These are phyloP conservation scores for Chesias legatella DNA, from an alignment of 2,888 invertebrate genomes.

Conservation along the genomic window DNA sequence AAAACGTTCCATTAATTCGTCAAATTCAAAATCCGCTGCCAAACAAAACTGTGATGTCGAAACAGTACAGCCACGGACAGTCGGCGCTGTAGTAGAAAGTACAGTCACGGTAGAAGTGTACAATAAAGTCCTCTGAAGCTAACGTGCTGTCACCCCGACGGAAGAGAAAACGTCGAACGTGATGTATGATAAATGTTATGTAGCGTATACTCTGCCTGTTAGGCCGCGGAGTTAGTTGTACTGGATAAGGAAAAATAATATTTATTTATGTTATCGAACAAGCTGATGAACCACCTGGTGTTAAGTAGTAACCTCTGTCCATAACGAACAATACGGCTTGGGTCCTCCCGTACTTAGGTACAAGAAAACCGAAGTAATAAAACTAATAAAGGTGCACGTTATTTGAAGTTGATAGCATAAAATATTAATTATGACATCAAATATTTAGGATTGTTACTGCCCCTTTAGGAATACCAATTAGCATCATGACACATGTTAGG, in stretches of 20 bases:
- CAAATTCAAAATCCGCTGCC: conserved; percentile 15
- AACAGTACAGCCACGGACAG: conserved; percentile 21
- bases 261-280: too few relatives aligned
- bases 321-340: too few relatives aligned
- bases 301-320: too few relatives aligned
- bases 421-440: too few relatives aligned
- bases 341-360: too few relatives aligned
- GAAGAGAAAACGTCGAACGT: conserved; percentile 73
- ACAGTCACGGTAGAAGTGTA: conserved; percentile 30
- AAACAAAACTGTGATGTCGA: conserved; percentile 22
- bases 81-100: conserved; percentile 14
- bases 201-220: conserved; percentile 41
- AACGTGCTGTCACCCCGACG: conserved; percentile 60
- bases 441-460: too few relatives aligned
- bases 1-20: conserved; percentile 14
- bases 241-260: conserved; percentile 45
- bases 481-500: too few relatives aligned
- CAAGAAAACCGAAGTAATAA: too few relatives aligned
- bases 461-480: too few relatives aligned
- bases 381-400: too few relatives aligned
- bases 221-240: conserved; percentile 24
- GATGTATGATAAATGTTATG: conserved; percentile 75
- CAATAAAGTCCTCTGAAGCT: conserved; percentile 63
- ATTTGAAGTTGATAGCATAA: too few relatives aligned
- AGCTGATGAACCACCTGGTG: too few relatives aligned